Percentiles rank a stretch among this genome's conserved stretches.
Evolutionary conservation across 2,113 vertebrate genomes (phyloP).

Genomic region (Semnopithecus entellus): DNA sequence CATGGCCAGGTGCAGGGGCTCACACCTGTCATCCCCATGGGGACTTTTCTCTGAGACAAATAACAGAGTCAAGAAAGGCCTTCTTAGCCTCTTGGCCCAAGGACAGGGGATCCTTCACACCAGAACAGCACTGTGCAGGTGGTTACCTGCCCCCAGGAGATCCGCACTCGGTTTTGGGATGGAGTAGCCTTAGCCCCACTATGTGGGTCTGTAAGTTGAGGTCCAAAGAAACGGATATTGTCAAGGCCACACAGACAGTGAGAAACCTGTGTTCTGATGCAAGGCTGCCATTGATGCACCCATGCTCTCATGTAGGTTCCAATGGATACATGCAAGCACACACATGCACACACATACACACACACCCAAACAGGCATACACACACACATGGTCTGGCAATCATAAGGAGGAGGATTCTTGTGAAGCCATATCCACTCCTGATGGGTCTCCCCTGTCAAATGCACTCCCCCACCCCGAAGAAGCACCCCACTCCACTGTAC

Average conservation of each 20-base stretch:
- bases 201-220: neutral
- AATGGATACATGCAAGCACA: neutral
- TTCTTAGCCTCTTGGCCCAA: neutral
- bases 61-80: neutral
- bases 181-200: no score
- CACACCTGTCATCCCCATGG: no score
- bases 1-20: no score
- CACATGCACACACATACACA: neutral
- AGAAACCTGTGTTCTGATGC: neutral
- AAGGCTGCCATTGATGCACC: no score
- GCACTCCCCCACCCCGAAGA: neutral
- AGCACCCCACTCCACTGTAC: neutral
- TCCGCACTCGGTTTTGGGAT: neutral
- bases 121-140: neutral
- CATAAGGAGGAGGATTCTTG: neutral
- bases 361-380: neutral
- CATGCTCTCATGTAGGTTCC: neutral
- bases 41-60: neutral
- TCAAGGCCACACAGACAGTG: accelerated
- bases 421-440: neutral
- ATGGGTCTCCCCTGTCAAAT: no score
- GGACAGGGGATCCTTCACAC: neutral
- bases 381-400: neutral
- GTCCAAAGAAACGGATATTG: neutral
- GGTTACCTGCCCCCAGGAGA: neutral